Evolutionary conservation across 2,888 invertebrate species (phyloP).

Genomic region (Zaprionus lineosus): DNA sequence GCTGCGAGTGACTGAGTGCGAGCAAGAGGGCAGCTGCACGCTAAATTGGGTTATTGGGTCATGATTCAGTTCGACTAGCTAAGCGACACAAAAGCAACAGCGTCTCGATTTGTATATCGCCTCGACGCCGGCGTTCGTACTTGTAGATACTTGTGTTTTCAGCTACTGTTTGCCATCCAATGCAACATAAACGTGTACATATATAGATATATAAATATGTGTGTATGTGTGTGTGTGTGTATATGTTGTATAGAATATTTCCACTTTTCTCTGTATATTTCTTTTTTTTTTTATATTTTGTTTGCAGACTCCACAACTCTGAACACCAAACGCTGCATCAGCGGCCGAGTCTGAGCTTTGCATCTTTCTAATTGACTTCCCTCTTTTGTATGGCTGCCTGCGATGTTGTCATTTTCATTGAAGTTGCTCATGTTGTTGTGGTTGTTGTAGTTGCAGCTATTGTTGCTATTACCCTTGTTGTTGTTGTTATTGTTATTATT

Average conservation of each 20-base stretch:
- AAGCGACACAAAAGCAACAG: conserved; percentile 61
- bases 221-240: conserved; percentile 1
- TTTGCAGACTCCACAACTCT: conserved; percentile 44
- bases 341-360: conserved; percentile 49
- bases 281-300: conserved; percentile 33
- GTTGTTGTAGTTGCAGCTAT: conserved; percentile 9
- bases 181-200: background rate
- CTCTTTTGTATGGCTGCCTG: conserved; percentile 67
- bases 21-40: conserved; percentile 52
- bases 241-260: too few species aligned
- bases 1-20: conserved; percentile 6
- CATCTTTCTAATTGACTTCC: conserved; percentile 77
- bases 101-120: conserved; percentile 74
- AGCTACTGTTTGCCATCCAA: conserved; percentile 68
- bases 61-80: conserved; percentile 80
- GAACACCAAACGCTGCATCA: conserved; percentile 7
- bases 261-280: too few species aligned
- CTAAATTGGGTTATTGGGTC: conserved; percentile 80
- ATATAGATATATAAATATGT: conserved; percentile 7
- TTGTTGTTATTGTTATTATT: conserved; percentile 14
- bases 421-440: conserved; percentile 51
- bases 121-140: conserved; percentile 47
- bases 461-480: conserved; percentile 42
- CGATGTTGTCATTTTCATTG: conserved; percentile 57
- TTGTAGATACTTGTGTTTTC: conserved; percentile 61